Percentiles rank a stretch among this genome's conserved stretches.
Evolutionary conservation across 2,888 invertebrate genomes (phyloP).

Genomic region (Heterodera filipjevi): DNA sequence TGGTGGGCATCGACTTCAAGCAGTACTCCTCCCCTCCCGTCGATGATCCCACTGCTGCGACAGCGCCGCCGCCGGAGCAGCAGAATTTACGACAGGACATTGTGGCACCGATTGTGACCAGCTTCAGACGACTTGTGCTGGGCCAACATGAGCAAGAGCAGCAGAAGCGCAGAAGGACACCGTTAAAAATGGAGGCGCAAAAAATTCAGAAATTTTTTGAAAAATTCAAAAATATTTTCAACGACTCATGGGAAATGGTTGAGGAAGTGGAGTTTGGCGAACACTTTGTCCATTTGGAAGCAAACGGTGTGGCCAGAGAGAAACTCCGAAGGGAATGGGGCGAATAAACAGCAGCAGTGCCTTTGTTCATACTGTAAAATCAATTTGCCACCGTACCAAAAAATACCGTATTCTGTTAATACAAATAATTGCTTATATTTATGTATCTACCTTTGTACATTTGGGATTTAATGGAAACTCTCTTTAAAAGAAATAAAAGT

Average conservation of each 20-base stretch:
- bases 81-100: background rate
- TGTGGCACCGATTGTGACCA: background rate
- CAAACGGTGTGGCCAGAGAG: background rate
- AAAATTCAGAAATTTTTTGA: background rate
- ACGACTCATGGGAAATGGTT: background rate
- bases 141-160: background rate
- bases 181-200: background rate
- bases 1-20: slow-evolving; percentile 11
- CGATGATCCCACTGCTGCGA: background rate
- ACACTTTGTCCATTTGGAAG: background rate
- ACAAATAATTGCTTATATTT: too few species aligned
- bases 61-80: background rate
- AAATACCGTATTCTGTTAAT: background rate
- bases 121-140: background rate
- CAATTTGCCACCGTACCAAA: background rate
- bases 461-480: too few species aligned
- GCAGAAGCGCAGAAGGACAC: background rate
- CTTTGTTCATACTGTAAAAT: background rate
- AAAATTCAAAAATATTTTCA: background rate
- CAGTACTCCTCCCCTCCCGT: background rate
- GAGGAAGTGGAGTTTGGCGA: background rate
- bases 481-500: too few species aligned
- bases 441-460: too few species aligned
- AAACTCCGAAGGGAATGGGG: background rate
- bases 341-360: background rate